phyloP scores from a whole-genome alignment of 2,888 invertebrate species.

The Lampropteryx suffumata region DNA sequence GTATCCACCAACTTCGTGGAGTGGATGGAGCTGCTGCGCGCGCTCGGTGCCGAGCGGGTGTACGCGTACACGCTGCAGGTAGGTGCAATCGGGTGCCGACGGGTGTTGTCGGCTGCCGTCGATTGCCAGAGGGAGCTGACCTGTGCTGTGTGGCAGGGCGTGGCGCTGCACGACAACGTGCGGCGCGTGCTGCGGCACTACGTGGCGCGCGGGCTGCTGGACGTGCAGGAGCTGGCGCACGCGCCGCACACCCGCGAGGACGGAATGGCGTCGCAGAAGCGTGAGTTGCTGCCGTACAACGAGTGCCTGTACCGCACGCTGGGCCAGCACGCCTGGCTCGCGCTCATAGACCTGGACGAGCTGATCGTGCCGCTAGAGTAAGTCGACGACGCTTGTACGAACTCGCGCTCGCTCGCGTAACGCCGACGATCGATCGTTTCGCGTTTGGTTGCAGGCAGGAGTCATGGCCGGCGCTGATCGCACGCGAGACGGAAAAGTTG shows the following conservation, averaged over 20 bases:
- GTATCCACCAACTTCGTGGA: constrained; percentile 18
- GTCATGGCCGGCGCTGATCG: background rate
- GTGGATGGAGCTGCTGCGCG: constrained; percentile 25
- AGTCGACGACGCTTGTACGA: background rate
- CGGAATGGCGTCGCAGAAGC: constrained; percentile 14
- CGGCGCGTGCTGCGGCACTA: constrained; percentile 20
- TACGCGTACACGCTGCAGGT: constrained; percentile 23
- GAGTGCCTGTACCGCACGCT: constrained; percentile 27
- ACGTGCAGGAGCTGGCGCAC: constrained; percentile 17
- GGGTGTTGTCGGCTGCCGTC: too few relatives aligned
- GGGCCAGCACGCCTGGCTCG: constrained; percentile 16
- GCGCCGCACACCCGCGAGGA: constrained; percentile 14
- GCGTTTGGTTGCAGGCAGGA: background rate
- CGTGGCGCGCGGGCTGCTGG: constrained; percentile 13
- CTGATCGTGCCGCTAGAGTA: constrained; percentile 20
- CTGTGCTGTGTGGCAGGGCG: too few relatives aligned
- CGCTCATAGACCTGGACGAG: constrained; percentile 26
- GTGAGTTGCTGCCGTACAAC: constrained; percentile 26
- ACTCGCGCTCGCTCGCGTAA: constrained; percentile 9
- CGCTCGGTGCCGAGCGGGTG: constrained; percentile 21
- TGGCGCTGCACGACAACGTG: constrained; percentile 20
- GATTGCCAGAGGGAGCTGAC: too few relatives aligned
- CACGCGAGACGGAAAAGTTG: background rate
- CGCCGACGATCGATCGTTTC: too few relatives aligned
- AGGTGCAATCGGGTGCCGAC: background rate